Evolutionary conservation across 1,140 invertebrate genomes (phyloP).

Genomic region (silkworm (Bombyx mori)): ASM3026992v2 NC_085127.1:5505501-5506000

Average conservation of each 20-base stretch:
- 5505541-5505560: constrained; percentile 27
- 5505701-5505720: constrained; percentile 36
- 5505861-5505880: constrained; percentile 14
- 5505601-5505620: constrained; percentile 13
- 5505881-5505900: not conserved
- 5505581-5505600: constrained; percentile 2
- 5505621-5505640: constrained; percentile 5
- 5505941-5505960: no score
- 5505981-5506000: no score
- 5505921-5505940: not conserved
- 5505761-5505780: constrained; percentile 24
- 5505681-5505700: constrained; percentile 21
- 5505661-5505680: constrained; percentile 12
- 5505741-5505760: constrained; percentile 32
- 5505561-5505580: constrained; percentile 12
- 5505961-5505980: no score
- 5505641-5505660: constrained; percentile 24
- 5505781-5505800: constrained; percentile 15
- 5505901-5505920: not conserved
- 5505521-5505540: constrained; percentile 23
- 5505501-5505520: constrained; percentile 41
- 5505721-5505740: constrained; percentile 34
- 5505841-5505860: constrained; percentile 14
- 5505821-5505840: constrained; percentile 20
- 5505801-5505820: constrained; percentile 23